Evolutionary conservation across 2,797 vertebrate genomes (phyloP).

Genomic region (Micrastur ruficollis): DNA sequence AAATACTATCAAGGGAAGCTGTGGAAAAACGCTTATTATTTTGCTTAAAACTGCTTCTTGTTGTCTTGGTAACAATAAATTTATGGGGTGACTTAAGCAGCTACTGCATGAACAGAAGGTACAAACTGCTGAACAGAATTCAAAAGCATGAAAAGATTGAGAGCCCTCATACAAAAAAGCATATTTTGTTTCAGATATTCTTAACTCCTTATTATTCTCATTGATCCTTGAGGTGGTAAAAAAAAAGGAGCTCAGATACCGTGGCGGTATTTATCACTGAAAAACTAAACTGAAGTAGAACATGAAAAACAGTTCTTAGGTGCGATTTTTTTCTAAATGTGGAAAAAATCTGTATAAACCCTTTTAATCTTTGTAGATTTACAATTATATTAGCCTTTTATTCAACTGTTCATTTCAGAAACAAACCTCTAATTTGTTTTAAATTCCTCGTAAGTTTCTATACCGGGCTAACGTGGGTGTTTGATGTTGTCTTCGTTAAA

Average conservation of each 20-base stretch:
- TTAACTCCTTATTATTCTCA: not conserved
- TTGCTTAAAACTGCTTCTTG: conserved; percentile 40
- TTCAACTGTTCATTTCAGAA: not conserved
- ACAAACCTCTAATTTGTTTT: not conserved
- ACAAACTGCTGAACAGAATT: not conserved
- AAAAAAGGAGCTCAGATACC: not conserved
- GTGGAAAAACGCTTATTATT: conserved; percentile 18
- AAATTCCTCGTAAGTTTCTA: not conserved
- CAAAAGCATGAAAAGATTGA: not conserved
- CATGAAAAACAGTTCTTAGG: not conserved
- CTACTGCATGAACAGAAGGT: conserved; percentile 15
- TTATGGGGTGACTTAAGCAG: conserved; percentile 22
- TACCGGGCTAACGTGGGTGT: rapidly evolving
- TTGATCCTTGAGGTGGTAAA: not conserved
- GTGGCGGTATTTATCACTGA: not conserved
- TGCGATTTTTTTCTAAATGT: not conserved
- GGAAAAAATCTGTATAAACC: not conserved
- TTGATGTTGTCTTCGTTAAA: rapidly evolving
- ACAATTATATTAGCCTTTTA: not conserved
- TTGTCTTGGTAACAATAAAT: conserved; percentile 56
- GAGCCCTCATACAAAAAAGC: not conserved
- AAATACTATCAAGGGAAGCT: not conserved
- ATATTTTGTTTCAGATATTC: not conserved
- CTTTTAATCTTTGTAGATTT: not conserved
- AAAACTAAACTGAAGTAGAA: not conserved